These are phyloP conservation scores for Hydrolagus affinis DNA, from an alignment of 2,113 vertebrate genomes.

Conservation along the genomic window DNA sequence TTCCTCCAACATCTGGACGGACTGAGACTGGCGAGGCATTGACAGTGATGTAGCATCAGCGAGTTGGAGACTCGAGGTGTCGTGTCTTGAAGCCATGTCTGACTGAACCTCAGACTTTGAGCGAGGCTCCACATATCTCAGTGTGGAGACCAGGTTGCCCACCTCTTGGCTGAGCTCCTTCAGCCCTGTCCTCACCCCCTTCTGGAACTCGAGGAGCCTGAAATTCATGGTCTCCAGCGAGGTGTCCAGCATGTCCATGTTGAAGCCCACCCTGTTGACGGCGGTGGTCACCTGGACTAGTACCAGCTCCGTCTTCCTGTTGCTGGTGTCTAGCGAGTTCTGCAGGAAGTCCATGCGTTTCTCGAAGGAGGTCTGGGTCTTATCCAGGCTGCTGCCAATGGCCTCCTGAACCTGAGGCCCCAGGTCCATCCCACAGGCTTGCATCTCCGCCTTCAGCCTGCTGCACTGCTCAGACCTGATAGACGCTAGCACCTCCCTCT, in stretches of 20 bases:
- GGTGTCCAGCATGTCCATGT: slow-evolving; percentile 4
- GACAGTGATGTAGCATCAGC: too few species aligned
- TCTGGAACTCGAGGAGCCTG: slow-evolving; percentile 1
- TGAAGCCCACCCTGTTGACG: slow-evolving; percentile 1
- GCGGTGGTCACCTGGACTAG: background rate
- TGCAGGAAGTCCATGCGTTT: background rate
- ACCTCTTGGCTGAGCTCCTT: slow-evolving; percentile 7
- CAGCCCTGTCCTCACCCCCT: background rate
- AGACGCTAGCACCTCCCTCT: too few species aligned
- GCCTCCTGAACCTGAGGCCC: background rate
- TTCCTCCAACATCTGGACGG: too few species aligned
- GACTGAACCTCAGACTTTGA: too few species aligned
- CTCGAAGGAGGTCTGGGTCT: background rate
- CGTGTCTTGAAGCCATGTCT: too few species aligned
- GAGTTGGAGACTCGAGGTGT: too few species aligned
- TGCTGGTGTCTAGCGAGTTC: background rate
- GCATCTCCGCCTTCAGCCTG: too few species aligned
- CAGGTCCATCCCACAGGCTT: too few species aligned
- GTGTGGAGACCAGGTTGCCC: slow-evolving; percentile 7
- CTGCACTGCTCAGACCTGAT: too few species aligned
- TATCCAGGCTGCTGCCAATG: background rate
- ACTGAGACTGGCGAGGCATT: too few species aligned
- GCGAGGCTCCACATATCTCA: background rate
- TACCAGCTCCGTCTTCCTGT: background rate
- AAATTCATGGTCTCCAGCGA: background rate